These are phyloP conservation scores for Toxostoma redivivum DNA, from an alignment of 2,113 vertebrate species.

Conservation along the genomic window DNA sequence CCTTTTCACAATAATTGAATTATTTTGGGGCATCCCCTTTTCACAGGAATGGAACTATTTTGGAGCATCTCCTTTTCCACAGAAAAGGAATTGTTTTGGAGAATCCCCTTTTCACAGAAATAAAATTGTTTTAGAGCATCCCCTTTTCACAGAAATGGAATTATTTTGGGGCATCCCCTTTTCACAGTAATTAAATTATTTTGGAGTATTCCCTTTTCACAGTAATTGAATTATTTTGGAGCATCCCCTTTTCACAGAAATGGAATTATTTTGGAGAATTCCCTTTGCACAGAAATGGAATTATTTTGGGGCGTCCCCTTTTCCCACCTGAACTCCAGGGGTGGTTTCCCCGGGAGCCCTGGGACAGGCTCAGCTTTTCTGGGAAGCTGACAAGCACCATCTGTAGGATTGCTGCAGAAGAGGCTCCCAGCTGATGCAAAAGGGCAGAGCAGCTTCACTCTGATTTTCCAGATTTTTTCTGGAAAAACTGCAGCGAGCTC, in stretches of 20 bases:
- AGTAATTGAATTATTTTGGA: too few species aligned
- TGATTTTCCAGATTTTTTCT: not conserved
- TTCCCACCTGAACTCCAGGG: not conserved
- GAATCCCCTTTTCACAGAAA: too few species aligned
- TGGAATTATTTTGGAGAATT: not conserved
- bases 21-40: not conserved
- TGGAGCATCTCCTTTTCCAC: not conserved
- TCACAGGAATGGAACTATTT: too few species aligned
- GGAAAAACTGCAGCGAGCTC: not conserved
- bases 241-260: too few species aligned
- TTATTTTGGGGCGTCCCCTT: not conserved
- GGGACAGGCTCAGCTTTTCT: not conserved
- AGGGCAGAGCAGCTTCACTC: not conserved
- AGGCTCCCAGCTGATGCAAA: not conserved
- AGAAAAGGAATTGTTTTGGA: too few species aligned
- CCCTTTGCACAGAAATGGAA: not conserved
- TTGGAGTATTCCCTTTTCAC: too few species aligned
- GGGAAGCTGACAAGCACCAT: constrained; percentile 19
- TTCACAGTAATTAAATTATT: not conserved
- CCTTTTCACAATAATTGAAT: not conserved
- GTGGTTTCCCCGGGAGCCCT: not conserved
- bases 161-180: not conserved
- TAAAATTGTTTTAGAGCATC: too few species aligned
- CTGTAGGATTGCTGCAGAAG: constrained; percentile 24
- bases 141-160: too few species aligned